Evolutionary conservation across 2,113 vertebrate species (phyloP).

Genomic region (Speoplatyrhinus poulsoni): DNA sequence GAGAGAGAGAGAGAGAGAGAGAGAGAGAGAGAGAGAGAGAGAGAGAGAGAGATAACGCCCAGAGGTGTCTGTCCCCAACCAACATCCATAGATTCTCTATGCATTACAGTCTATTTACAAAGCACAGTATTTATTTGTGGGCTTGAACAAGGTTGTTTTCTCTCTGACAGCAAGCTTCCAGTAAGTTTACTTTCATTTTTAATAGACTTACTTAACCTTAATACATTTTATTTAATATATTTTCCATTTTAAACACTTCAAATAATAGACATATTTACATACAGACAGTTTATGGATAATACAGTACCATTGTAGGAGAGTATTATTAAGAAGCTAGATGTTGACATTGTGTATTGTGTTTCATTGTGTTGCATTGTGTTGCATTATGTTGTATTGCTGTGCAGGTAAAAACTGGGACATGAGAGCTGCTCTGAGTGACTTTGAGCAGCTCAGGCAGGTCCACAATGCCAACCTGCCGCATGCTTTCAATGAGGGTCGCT

Average conservation of each 20-base stretch:
- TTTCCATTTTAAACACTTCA: too few relatives aligned
- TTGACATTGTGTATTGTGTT: neutral
- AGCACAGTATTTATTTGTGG: constrained; percentile 5
- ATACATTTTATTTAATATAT: neutral
- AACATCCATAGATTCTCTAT: too few relatives aligned
- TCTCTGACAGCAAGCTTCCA: too few relatives aligned
- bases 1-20: constrained; percentile 36
- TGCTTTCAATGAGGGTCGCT: constrained; percentile 92
- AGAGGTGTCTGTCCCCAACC: too few relatives aligned
- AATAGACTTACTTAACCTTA: too few relatives aligned
- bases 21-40: too few relatives aligned
- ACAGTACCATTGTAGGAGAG: neutral
- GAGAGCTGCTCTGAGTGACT: constrained; percentile 92
- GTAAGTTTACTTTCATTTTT: too few relatives aligned
- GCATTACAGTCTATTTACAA: too few relatives aligned
- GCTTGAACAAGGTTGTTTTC: neutral
- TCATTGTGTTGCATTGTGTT: constrained; percentile 6
- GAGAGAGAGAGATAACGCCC: too few relatives aligned
- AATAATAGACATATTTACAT: neutral
- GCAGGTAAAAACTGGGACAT: constrained; percentile 99
- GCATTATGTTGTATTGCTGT: constrained; percentile 17
- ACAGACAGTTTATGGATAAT: neutral
- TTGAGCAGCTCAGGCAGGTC: constrained; percentile 95
- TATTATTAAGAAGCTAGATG: neutral
- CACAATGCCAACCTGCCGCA: constrained; percentile 92